phyloP scores from a whole-genome alignment of 1,140 invertebrate genomes.

The Doryteuthis pealeii region DNA sequence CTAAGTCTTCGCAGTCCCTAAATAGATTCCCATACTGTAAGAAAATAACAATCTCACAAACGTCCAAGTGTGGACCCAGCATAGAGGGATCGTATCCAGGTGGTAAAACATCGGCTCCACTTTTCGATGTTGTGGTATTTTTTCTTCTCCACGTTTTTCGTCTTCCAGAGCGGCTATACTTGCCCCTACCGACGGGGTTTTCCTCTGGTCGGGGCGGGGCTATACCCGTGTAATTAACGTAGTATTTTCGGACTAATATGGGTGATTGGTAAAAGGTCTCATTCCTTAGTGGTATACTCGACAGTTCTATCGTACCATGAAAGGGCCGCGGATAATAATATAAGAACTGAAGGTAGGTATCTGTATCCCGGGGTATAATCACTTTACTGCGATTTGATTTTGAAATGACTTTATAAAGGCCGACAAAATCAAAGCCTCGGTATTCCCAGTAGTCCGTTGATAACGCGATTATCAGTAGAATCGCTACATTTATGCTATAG shows the following conservation, averaged over 20 bases:
- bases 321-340: conserved; percentile 17
- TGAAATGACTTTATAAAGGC: conserved; percentile 22
- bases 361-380: conserved; percentile 29
- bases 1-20: conserved; percentile 41
- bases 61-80: background rate
- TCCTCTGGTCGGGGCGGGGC: background rate
- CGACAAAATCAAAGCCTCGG: conserved; percentile 33
- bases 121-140: too few relatives aligned
- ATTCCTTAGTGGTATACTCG: conserved; percentile 10
- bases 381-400: conserved; percentile 29
- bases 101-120: background rate
- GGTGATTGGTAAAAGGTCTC: conserved; percentile 36
- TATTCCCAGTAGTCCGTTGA: conserved; percentile 48
- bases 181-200: too few relatives aligned
- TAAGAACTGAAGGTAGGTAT: conserved; percentile 32
- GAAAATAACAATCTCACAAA: conserved; percentile 28
- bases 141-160: too few relatives aligned
- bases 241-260: conserved; percentile 28
- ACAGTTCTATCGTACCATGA: background rate
- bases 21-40: conserved; percentile 44
- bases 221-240: conserved; percentile 18
- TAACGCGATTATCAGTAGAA: conserved; percentile 41
- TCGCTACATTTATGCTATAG: conserved; percentile 38
- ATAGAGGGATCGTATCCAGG: background rate
- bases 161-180: too few relatives aligned